Evolutionary conservation across 2,797 vertebrate genomes (phyloP), one percentile per base, ranked within the genome.

Genomic region (Hypotaenidia philippensis): DNA sequence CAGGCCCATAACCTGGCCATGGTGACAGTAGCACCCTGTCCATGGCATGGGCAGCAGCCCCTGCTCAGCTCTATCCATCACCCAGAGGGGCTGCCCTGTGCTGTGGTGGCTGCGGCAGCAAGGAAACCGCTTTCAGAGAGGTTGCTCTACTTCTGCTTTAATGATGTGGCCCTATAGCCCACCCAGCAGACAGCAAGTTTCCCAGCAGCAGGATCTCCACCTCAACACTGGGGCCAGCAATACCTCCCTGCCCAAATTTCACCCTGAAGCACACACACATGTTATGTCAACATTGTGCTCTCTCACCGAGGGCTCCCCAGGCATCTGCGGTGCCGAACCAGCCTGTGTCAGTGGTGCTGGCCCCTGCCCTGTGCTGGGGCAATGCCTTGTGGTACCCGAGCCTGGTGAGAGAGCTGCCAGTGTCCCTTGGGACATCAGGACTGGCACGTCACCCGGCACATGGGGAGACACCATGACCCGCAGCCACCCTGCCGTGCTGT

Each of bases 241-340:
- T 11, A 41, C 17, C 32, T 7, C 36, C 20, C 32, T 29, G 34
- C 17, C n/a, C 63, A 20, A 2, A 41, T 55, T 31, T 49, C 74
- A 7, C 14, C 32, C 21, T 17, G 36, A 38, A 71, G 21, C 20
- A 16, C 0, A 0, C 2, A 1, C 9, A 14, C 7, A 11, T 0
- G 0, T 47, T 7, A 19, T 31, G 27, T 18, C 61, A 40, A 19
- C 45, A 40, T 23, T 2, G 0, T 5, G 27, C 5, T 13, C 14
- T 44, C 21, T 11, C 1, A 1, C 6, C 57, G 53, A 61, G 27
- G 65, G 11, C 13, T 94, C 60, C 66, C 34, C 63, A 27, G 80
- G 86, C 21, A 18, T 8, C 10, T 20, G 13, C 0, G 21, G 55
- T 38, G 82, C 87, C 1, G 10, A 91, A 32, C 52, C 80, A 36